phyloP scores from a whole-genome alignment of 2,888 invertebrate genomes.

The Chrysotoxum bicinctum region DNA sequence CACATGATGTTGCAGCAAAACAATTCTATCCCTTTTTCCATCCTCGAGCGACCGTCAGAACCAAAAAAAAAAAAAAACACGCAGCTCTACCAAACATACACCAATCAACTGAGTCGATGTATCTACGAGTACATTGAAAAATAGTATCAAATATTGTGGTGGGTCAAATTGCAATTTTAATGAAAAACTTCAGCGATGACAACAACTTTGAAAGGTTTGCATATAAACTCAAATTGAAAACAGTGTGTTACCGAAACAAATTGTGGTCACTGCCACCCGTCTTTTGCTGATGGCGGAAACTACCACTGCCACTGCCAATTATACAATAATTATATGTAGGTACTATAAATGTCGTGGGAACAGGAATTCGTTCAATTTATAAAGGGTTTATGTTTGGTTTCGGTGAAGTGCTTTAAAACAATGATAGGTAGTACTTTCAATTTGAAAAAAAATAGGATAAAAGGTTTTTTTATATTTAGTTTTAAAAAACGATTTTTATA shows the following conservation, averaged over 20 bases:
- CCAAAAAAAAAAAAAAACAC: not conserved
- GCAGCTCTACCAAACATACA: constrained; percentile 23
- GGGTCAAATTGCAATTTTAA: constrained; percentile 68
- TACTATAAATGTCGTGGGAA: not conserved
- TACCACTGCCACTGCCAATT: not conserved
- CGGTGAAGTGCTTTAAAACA: too few species aligned
- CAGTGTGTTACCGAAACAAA: constrained; percentile 10
- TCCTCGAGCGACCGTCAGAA: not conserved
- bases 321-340: not conserved
- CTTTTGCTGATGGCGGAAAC: not conserved
- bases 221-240: constrained; percentile 40
- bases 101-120: constrained; percentile 18
- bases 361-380: too few species aligned
- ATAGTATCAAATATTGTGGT: constrained; percentile 62
- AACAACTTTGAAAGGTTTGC: constrained; percentile 51
- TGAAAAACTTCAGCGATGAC: constrained; percentile 59
- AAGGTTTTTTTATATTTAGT: too few species aligned
- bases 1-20: not conserved
- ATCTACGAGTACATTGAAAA: constrained; percentile 23
- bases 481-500: too few species aligned
- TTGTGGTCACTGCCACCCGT: not conserved
- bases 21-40: not conserved
- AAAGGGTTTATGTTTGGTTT: too few species aligned
- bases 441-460: too few species aligned
- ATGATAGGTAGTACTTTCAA: too few species aligned